Conservation (phyloP, 1,140 invertebrate species). For the Chlorops oryzae region DNA sequence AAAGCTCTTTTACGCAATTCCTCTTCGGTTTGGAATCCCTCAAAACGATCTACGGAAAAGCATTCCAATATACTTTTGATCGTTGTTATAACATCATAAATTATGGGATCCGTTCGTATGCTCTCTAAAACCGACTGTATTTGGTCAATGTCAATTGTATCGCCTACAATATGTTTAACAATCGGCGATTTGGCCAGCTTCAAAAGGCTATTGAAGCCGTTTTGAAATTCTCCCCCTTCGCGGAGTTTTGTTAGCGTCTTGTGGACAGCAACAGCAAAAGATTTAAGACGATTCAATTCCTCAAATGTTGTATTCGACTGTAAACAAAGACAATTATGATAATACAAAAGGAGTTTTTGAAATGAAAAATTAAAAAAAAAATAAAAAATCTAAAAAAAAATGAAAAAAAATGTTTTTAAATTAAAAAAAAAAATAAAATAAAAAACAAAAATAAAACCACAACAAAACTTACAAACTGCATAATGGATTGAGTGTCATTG, state of each 20-base stretch:
- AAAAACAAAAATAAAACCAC: neutral
- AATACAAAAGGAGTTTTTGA: neutral
- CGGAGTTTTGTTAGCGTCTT: conserved; percentile 29
- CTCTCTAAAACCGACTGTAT: conserved; percentile 28
- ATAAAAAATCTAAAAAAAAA: neutral
- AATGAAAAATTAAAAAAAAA: neutral
- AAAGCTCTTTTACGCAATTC: conserved; percentile 52
- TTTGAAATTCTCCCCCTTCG: conserved; percentile 30
- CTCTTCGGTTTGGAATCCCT: conserved; percentile 49
- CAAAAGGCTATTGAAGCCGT: conserved; percentile 33
- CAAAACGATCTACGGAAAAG: conserved; percentile 56
- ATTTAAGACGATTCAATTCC: conserved; percentile 51
- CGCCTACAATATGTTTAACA: conserved; percentile 35
- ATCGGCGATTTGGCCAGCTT: conserved; percentile 41
- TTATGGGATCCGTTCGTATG: conserved; percentile 31
- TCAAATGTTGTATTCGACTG: conserved; percentile 56
- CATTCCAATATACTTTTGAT: conserved; percentile 55
- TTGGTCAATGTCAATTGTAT: conserved; percentile 33
- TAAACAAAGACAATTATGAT: conserved; percentile 12
- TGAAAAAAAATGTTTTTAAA: neutral
- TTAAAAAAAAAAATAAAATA: neutral
- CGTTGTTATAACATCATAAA: conserved; percentile 35
- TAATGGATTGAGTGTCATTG: conserved; percentile 49
- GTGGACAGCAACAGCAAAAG: conserved; percentile 21
- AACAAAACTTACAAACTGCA: conserved; percentile 48